phyloP scores from a whole-genome alignment of 2,113 vertebrate species.

The Trichomycterus rosablanca region DNA sequence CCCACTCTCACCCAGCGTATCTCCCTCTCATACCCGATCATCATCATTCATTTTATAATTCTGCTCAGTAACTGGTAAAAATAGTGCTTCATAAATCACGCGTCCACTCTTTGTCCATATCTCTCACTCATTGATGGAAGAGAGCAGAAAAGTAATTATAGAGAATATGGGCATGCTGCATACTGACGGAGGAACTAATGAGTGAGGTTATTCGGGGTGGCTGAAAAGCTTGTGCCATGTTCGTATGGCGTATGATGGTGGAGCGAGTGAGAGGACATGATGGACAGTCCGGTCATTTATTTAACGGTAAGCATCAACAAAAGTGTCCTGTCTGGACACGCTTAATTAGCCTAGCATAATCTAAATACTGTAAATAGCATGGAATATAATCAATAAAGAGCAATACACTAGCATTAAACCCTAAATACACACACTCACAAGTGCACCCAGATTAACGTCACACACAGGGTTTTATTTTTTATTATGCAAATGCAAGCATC shows the following conservation, averaged over 20 bases:
- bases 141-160: slow-evolving; percentile 17
- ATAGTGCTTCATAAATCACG: slow-evolving; percentile 81
- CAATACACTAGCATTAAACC: neutral
- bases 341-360: neutral
- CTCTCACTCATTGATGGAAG: slow-evolving; percentile 38
- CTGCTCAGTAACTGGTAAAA: slow-evolving; percentile 72
- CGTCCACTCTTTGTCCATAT: slow-evolving; percentile 53
- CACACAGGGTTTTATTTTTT: too few species aligned
- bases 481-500: too few species aligned
- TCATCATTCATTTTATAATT: slow-evolving; percentile 44
- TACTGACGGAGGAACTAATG: slow-evolving; percentile 20
- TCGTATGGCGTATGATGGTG: neutral
- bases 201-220: slow-evolving; percentile 21
- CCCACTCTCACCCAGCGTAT: slow-evolving; percentile 44
- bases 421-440: slow-evolving; percentile 9
- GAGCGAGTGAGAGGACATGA: slow-evolving; percentile 6
- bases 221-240: slow-evolving; percentile 9
- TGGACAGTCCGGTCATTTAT: neutral
- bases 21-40: slow-evolving; percentile 23
- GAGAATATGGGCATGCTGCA: slow-evolving; percentile 4
- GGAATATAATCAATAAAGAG: slow-evolving; percentile 22
- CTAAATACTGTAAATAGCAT: slow-evolving; percentile 18
- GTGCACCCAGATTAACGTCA: neutral
- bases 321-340: neutral
- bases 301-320: neutral